A percentile compares a stretch with the other conserved stretches of the same genome.
These are phyloP conservation scores for Aphaenogaster floridana DNA, from an alignment of 1,140 invertebrate genomes.

Conservation along the genomic window DNA sequence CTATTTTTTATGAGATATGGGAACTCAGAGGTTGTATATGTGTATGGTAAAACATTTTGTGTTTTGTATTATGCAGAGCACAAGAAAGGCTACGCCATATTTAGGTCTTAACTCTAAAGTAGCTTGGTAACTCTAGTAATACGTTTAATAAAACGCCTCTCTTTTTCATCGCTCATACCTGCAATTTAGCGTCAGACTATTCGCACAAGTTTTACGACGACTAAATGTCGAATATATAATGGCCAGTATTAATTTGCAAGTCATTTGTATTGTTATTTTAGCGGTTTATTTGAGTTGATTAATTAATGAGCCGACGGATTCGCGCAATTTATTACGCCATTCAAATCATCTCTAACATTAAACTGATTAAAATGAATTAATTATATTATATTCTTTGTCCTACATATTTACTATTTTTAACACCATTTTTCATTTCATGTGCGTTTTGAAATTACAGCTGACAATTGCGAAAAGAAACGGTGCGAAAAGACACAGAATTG, in stretches of 20 bases:
- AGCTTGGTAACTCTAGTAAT: background rate
- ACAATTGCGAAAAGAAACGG: background rate
- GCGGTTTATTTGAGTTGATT: background rate
- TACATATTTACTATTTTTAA: background rate
- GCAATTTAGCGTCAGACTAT: background rate
- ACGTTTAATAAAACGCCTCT: background rate
- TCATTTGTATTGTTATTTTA: background rate
- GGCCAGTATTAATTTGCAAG: background rate
- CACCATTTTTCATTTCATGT: background rate
- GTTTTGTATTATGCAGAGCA: slow-evolving; percentile 5
- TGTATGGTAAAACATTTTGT: background rate
- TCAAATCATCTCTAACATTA: background rate
- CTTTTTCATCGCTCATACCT: background rate
- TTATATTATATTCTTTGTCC: background rate
- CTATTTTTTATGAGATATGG: background rate
- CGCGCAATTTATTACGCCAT: background rate
- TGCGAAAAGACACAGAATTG: background rate
- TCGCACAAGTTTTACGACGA: background rate
- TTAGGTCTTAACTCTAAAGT: slow-evolving; percentile 6
- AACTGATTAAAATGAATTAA: slow-evolving; percentile 15
- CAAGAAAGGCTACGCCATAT: background rate
- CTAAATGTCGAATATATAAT: background rate
- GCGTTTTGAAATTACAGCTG: background rate
- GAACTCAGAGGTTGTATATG: background rate
- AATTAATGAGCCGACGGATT: slow-evolving; percentile 2